Base-by-base conservation (phyloP, 2,113 vertebrate species). In the Procavia capensis region DNA sequence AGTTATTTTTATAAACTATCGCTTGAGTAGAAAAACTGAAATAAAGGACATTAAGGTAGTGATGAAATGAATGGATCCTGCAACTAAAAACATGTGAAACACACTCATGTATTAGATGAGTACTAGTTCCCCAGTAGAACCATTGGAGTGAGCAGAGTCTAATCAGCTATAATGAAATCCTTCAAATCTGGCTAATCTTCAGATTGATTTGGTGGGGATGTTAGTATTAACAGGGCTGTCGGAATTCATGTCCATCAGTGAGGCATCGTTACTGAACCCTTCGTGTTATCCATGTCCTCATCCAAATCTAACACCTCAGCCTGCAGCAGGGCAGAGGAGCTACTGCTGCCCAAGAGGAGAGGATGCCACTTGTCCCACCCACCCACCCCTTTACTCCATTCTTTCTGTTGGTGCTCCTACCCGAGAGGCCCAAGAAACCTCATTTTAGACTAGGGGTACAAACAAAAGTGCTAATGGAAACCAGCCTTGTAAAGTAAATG, bases 141-240 rank as follows among this genome's bases (percentile, higher is more conserved):
- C 39, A 36, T 95, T 27, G 79, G 66, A n/a, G 39, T 83, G 45
- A 91, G n/a, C 31, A 85, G 50, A 31, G 25, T 79, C 8, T 66
- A 98, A 97, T 99, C 99, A 0, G 99, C 99, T 1, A 98, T 99
- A 97, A 99, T 98, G 96, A 99, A 99, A 98, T 99, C 99, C 98
- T 98, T 99, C 95, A 98, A 68, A 89, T n/a, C n/a, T n/a, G n/a
- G n/a, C n/a, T n/a, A n/a, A n/a, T n/a, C n/a, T 99, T 96, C 99
- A 47, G 99, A 98, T 99, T 99, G 97, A 98, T 98, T 99, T 13
- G 99, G 99, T 81, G 99, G 99, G 6, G 99, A 99, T 45, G 98
- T 99, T 70, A 98, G 99, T 98, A 99, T 93, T 83, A 98, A 98
- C 97, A 63, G 98, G 97, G 96, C 98, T 99, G 68, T 99, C 97